phyloP scores from a whole-genome alignment of 2,797 vertebrate genomes.

The Falco rusticolus region DNA sequence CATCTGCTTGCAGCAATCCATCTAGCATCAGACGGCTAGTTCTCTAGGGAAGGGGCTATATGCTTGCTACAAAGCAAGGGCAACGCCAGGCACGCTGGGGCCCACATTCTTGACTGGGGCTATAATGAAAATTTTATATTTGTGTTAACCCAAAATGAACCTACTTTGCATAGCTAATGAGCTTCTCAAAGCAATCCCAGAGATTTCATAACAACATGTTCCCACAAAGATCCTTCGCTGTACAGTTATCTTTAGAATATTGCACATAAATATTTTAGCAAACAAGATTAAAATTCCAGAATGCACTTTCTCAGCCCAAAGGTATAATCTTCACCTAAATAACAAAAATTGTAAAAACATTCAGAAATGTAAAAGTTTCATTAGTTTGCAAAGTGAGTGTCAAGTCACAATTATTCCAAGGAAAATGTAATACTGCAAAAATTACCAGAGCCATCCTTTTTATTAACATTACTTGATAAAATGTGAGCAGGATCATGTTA shows the following conservation, averaged over 20 bases:
- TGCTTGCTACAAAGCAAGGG: background rate
- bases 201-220: background rate
- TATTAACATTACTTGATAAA: slow-evolving; percentile 65
- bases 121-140: background rate
- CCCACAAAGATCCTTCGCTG: background rate
- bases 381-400: background rate
- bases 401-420: slow-evolving; percentile 42
- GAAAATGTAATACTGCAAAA: slow-evolving; percentile 54
- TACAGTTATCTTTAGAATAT: background rate
- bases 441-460: slow-evolving; percentile 60
- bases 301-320: background rate
- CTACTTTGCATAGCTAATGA: background rate
- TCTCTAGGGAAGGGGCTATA: background rate
- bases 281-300: slow-evolving; percentile 30
- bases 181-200: background rate
- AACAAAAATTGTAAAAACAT: background rate
- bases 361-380: background rate
- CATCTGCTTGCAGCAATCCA: background rate
- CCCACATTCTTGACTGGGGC: background rate
- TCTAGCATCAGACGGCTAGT: background rate
- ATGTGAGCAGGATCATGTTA: slow-evolving; percentile 55
- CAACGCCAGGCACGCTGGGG: background rate
- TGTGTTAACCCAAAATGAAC: background rate
- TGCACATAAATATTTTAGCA: slow-evolving; percentile 14
- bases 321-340: background rate